Evolutionary conservation across 2,113 vertebrate genomes (phyloP).

Genomic region (Oreocharis arfaki): DNA sequence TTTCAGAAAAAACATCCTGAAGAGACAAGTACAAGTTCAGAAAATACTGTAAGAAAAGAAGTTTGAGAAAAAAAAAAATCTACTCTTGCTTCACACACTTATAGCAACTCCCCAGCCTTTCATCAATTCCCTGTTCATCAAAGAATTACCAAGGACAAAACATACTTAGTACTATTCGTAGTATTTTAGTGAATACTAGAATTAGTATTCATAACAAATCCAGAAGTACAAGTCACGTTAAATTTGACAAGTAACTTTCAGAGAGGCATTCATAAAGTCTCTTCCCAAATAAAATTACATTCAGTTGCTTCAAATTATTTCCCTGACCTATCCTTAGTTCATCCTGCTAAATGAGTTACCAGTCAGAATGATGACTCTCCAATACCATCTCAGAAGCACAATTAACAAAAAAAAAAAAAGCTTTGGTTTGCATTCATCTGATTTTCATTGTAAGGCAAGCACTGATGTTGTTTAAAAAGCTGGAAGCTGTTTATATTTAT

Average conservation of each 20-base stretch:
- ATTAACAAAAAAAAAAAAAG: background rate
- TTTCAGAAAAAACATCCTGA: background rate
- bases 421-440: background rate
- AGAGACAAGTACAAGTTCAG: background rate
- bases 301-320: background rate
- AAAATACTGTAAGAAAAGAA: background rate
- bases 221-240: background rate
- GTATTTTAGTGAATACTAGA: background rate
- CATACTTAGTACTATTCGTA: background rate
- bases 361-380: background rate
- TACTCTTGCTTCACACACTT: background rate
- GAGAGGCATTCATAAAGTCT: background rate
- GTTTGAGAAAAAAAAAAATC: accelerated
- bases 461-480: background rate
- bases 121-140: background rate
- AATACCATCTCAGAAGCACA: background rate
- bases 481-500: background rate
- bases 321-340: background rate
- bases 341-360: background rate
- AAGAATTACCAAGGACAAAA: background rate
- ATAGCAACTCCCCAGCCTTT: background rate
- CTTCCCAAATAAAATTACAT: background rate
- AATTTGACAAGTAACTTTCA: background rate
- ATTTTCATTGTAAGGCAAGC: background rate
- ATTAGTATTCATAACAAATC: background rate